A percentile compares a stretch with the other conserved stretches of the same genome.
phyloP scores from a whole-genome alignment of 2,888 invertebrate genomes.

The Drosophila mercatorum region DNA sequence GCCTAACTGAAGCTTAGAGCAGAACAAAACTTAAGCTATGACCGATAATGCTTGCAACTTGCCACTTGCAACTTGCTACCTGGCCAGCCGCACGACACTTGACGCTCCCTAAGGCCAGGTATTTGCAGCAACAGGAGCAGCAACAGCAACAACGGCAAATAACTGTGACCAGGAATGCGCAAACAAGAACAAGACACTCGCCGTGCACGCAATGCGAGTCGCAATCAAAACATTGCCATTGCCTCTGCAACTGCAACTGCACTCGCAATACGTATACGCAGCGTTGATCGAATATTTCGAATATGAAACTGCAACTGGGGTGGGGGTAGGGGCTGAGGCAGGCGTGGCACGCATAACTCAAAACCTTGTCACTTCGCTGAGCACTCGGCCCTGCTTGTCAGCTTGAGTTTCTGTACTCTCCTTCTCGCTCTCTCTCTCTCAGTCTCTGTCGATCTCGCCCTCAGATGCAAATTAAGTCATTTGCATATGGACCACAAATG shows the following conservation, averaged over 20 bases:
- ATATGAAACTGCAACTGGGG: conserved; percentile 32
- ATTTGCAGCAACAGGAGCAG: conserved; percentile 37
- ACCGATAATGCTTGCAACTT: conserved; percentile 12
- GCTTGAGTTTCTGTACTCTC: conserved; percentile 2
- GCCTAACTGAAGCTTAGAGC: conserved; percentile 27
- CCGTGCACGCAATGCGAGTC: conserved; percentile 51
- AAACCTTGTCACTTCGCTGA: conserved; percentile 63
- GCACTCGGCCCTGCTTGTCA: conserved; percentile 46
- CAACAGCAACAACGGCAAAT: conserved; percentile 28
- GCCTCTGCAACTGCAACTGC: conserved; percentile 27
- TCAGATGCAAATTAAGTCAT: conserved; percentile 51
- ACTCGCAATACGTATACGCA: conserved; percentile 56
- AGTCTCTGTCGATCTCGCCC: too few relatives aligned
- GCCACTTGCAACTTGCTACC: conserved; percentile 30
- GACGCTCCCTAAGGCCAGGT: conserved; percentile 68
- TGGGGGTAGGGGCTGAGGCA: not conserved
- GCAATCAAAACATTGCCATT: conserved; percentile 41
- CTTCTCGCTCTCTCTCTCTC: not conserved
- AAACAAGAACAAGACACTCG: conserved; percentile 75
- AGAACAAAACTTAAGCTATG: conserved; percentile 28
- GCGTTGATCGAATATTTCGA: conserved; percentile 29
- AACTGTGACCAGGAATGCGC: conserved; percentile 67
- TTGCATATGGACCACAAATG: conserved; percentile 19
- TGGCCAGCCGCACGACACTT: conserved; percentile 57
- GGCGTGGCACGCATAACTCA: conserved; percentile 17